Evolutionary conservation across 1,140 invertebrate species (phyloP), one percentile per base, ranked within the genome.

Genomic region (Macrocentrus cingulum): DNA sequence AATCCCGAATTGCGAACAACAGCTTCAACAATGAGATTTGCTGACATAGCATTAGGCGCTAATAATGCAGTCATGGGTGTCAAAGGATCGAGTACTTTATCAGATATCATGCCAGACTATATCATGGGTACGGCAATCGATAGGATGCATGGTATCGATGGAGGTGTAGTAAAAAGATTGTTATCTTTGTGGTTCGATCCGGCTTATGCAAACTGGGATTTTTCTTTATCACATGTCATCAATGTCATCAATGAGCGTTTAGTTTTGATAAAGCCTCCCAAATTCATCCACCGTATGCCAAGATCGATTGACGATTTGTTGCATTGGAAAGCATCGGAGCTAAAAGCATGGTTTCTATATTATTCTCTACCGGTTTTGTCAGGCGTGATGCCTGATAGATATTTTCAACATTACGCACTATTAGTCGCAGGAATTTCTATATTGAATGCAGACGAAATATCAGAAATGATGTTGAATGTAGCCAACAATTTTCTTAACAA

Each of bases 281-380:
- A 66, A 45, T 66, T 61, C 16, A 51, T 65, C 15, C 56, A 66
- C 39, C 59, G 59, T 15, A 59, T 66, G 61, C 61, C 64, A 13
- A 45, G 61, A 18, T 49, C 52, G 8, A 32, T 61, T 29, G 13
- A 44, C n/a, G 62, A 66, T 36, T 41, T 64, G 11, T 3, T 22
- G 16, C 61, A 63, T 46, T 66, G 64, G 64, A 66, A 66, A 51
- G 44, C 64, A 16, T 66, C 57, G 3, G 60, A 65, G 51, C 6
- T 62, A 6, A 55, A 32, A 49, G 15, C 56, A 42, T 65, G 55
- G 55, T 41, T 63, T 37, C 9, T 59, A 46, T 60, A 60, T 36
- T 66, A 62, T 22, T 59, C 60, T 18, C 0, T 62, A 7, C 62
- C 60, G 15, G 29, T 66, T 29, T 55, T 66, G 7, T 5, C 46